Evolutionary conservation across 2,888 invertebrate species (phyloP).

Genomic region (Lymantria dispar): DNA sequence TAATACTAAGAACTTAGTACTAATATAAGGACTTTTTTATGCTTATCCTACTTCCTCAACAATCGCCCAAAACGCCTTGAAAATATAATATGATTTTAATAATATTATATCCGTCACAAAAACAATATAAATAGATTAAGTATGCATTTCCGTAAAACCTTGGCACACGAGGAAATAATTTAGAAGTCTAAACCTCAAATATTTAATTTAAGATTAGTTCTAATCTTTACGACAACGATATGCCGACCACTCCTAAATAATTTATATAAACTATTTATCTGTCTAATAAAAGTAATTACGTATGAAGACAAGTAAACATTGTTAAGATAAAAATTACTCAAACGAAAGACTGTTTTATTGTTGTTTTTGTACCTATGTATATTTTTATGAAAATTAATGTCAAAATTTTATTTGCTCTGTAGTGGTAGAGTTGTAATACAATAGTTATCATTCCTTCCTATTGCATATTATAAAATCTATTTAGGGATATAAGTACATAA

Average conservation of each 20-base stretch:
- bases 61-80: no score
- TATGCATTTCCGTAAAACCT: neutral
- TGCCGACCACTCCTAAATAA: neutral
- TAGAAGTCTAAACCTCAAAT: neutral
- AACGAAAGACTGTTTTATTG: neutral
- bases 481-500: no score
- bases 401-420: neutral
- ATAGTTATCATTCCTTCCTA: no score
- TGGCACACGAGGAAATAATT: neutral
- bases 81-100: no score
- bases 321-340: neutral
- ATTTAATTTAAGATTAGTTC: neutral
- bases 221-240: constrained; percentile 5
- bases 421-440: no score
- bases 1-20: no score
- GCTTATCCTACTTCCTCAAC: no score
- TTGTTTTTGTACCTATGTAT: neutral
- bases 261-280: neutral
- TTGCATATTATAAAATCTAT: no score
- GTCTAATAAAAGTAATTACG: neutral
- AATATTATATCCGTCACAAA: neutral
- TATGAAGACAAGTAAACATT: neutral
- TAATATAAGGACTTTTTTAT: no score
- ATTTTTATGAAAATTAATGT: constrained; percentile 3
- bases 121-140: neutral